Conservation (phyloP, 2,113 vertebrate species). For the Origma solitaria region DNA sequence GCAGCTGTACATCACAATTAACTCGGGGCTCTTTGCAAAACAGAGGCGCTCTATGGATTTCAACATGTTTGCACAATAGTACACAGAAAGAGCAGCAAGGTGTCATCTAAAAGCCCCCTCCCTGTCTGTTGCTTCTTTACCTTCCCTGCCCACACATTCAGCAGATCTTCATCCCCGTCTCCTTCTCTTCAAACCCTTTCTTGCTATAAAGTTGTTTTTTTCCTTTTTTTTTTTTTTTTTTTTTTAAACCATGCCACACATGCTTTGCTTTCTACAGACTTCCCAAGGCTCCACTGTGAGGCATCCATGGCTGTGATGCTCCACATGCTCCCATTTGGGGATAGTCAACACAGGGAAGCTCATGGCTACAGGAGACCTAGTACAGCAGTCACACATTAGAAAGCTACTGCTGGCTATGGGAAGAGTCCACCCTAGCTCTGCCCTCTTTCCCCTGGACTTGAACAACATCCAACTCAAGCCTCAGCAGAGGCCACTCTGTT, state of each 20-base stretch:
- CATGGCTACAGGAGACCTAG: neutral
- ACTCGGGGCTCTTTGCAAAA: neutral
- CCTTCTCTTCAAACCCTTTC: neutral
- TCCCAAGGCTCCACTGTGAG: neutral
- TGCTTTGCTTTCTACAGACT: neutral
- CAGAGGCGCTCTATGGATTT: constrained; percentile 1
- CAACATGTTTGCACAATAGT: neutral
- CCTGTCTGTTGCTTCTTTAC: neutral
- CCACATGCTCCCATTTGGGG: fast-evolving
- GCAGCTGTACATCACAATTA: constrained; percentile 13
- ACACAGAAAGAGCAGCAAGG: neutral
- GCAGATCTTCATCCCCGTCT: neutral
- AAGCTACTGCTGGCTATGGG: neutral
- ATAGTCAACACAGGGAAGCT: neutral
- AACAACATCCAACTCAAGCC: neutral
- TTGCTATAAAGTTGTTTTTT: neutral
- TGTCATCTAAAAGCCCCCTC: neutral
- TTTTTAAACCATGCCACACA: neutral
- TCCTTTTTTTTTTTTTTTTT: neutral
- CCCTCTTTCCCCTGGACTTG: neutral
- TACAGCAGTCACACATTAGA: neutral
- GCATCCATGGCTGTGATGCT: neutral
- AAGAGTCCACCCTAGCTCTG: neutral
- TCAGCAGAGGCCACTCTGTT: neutral
- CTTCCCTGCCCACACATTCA: neutral